Conservation (phyloP, 2,888 invertebrate genomes). For the Sthenelais limicola region DNA sequence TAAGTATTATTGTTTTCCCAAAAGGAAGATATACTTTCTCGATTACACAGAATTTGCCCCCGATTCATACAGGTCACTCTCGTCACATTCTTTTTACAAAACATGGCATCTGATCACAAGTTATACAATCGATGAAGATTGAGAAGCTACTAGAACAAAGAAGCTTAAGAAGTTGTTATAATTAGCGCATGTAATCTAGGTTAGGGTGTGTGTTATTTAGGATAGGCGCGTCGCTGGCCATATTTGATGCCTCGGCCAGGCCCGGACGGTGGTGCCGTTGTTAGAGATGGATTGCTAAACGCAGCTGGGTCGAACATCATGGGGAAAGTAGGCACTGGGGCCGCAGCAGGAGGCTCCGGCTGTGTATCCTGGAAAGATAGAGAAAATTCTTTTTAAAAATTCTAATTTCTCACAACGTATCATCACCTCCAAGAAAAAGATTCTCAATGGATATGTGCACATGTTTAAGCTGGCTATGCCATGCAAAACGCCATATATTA, state of each 20-base stretch:
- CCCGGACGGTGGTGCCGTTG: slow-evolving; percentile 17
- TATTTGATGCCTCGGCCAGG: slow-evolving; percentile 23
- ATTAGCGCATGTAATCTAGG: not conserved
- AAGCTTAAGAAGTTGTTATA: not conserved
- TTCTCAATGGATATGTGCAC: too few relatives aligned
- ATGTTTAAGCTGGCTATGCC: too few relatives aligned
- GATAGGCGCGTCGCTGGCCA: slow-evolving; percentile 46
- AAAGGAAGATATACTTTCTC: too few relatives aligned
- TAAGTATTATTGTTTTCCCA: too few relatives aligned
- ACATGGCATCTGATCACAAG: too few relatives aligned
- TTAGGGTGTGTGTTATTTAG: slow-evolving; percentile 34
- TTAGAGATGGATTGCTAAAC: slow-evolving; percentile 11
- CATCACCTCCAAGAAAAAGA: not conserved
- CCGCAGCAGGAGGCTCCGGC: not conserved
- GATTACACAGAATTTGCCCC: too few relatives aligned
- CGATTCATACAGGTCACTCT: too few relatives aligned
- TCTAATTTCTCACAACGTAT: not conserved
- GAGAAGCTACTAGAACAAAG: too few relatives aligned
- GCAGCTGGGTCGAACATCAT: slow-evolving; percentile 45
- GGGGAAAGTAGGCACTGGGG: slow-evolving; percentile 10
- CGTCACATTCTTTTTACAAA: too few relatives aligned
- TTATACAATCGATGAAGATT: too few relatives aligned
- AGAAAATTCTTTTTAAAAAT: not conserved
- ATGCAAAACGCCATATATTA: too few relatives aligned
- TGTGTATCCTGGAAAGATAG: slow-evolving; percentile 11